Base-by-base conservation (phyloP, 2,888 invertebrate species). In the Aleiodes alternator region DNA sequence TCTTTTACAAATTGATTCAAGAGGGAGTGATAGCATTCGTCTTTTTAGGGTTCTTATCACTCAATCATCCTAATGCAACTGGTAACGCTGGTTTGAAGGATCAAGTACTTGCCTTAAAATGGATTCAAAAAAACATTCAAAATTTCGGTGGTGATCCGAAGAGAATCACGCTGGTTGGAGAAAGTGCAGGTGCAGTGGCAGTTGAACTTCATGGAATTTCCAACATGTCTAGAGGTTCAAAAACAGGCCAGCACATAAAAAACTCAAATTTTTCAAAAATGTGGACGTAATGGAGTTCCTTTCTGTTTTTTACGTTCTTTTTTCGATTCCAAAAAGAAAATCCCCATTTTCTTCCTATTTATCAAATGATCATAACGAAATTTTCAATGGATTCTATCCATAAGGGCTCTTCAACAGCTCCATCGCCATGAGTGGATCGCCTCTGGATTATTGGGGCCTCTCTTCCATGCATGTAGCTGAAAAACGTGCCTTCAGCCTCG, bases 381-480 rank as follows among this genome's bases (percentile, higher is more conserved):
- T 77, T 50, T 59, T 43, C 12, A 31, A 69, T 56, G 16, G 12
- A 14, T 11, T 16, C 14, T 11, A 2, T 69, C 9, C 12, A 23
- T 1, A 43, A 86, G 92, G 92, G n/a, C 83, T 92, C 48, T 92
- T 92, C 75, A 92, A 92, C 77, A 91, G 90, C 87, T 91, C 90
- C 0, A 92, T 92, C 73, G 89, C 91, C 8, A 91, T 92, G 82
- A 92, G 92, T n/a, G 92, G 91, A 0, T 90, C 91, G 0, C 88
- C 91, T 9, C 81, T 92, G 53, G 82, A 89, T 53, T 90, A 88
- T n/a, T 92, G 92, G 92, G 91, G 91, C 55, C 89, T 89, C 70
- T 71, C 72, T 4, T 29, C 71, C 4, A 71, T 74, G 6, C 8
- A 14, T 3, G 16, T 69, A 11, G 70, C 78, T 7, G 6, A 73